Percentiles rank a stretch among this genome's conserved stretches.
These are phyloP conservation scores for Cottoperca gobio DNA, from an alignment of 2,797 vertebrate species.

Conservation along the genomic window DNA sequence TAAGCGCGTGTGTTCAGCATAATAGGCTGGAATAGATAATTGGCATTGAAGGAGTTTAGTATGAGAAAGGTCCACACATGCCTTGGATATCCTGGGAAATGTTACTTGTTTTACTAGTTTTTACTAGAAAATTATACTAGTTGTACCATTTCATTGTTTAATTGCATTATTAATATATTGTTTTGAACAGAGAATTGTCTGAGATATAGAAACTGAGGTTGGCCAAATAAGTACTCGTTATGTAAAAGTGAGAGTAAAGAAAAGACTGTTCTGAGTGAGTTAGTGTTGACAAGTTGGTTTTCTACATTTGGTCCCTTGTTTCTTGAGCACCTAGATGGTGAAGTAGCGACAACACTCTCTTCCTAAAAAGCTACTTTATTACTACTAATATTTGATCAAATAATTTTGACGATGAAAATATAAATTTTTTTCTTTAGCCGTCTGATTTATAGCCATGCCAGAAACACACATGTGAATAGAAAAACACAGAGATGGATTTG, in stretches of 20 bases:
- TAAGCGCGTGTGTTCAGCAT: not conserved
- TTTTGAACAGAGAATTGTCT: not conserved
- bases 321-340: not conserved
- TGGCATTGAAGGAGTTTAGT: not conserved
- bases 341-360: not conserved
- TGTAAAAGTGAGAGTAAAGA: not conserved
- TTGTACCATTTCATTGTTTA: not conserved
- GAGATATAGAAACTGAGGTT: not conserved
- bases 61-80: not conserved
- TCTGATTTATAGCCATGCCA: not conserved
- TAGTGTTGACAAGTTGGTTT: not conserved
- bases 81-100: not conserved
- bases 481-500: slow-evolving; percentile 14
- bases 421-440: not conserved
- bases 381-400: not conserved
- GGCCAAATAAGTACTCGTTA: not conserved
- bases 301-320: not conserved
- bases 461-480: slow-evolving; percentile 27
- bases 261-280: not conserved
- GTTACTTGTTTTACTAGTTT: not conserved
- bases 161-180: not conserved
- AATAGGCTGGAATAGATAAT: not conserved
- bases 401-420: not conserved
- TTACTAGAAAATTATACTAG: too few species aligned
- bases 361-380: not conserved